Evolutionary conservation across 2,113 vertebrate genomes (phyloP).

Genomic region (Melozone crissalis): DNA sequence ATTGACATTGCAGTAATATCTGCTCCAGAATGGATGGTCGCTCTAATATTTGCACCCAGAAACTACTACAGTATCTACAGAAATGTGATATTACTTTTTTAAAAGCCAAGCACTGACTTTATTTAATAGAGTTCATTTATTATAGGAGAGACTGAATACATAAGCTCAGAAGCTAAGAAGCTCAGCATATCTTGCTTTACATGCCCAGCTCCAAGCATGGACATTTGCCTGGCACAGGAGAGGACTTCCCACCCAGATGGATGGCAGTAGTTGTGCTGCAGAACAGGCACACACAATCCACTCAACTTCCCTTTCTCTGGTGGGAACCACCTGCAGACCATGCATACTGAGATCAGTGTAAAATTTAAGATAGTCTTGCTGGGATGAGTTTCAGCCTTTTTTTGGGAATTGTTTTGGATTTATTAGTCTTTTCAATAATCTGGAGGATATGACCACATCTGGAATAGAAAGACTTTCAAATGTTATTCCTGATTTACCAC

Average conservation of each 20-base stretch:
- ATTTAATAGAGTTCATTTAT: not conserved
- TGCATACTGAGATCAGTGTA: not conserved
- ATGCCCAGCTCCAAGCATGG: not conserved
- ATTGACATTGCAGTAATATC: not conserved
- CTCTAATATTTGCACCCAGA: not conserved
- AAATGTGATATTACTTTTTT: not conserved
- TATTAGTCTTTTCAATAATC: not conserved
- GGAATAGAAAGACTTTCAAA: not conserved
- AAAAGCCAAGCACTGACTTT: not conserved
- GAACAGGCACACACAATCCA: not conserved
- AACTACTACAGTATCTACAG: not conserved
- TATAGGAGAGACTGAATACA: not conserved
- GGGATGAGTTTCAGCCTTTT: not conserved
- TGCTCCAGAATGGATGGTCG: not conserved
- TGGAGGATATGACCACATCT: not conserved
- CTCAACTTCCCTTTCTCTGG: not conserved
- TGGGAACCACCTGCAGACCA: not conserved
- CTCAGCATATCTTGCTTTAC: not conserved
- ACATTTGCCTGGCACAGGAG: not conserved
- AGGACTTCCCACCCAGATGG: not conserved
- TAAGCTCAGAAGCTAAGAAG: not conserved
- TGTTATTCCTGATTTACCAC: accelerated
- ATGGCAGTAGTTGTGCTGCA: not conserved
- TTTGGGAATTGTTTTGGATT: not conserved
- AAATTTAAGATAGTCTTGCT: not conserved